Base-by-base conservation (phyloP, 2,797 vertebrate genomes). In the Labeo calbasu region DNA sequence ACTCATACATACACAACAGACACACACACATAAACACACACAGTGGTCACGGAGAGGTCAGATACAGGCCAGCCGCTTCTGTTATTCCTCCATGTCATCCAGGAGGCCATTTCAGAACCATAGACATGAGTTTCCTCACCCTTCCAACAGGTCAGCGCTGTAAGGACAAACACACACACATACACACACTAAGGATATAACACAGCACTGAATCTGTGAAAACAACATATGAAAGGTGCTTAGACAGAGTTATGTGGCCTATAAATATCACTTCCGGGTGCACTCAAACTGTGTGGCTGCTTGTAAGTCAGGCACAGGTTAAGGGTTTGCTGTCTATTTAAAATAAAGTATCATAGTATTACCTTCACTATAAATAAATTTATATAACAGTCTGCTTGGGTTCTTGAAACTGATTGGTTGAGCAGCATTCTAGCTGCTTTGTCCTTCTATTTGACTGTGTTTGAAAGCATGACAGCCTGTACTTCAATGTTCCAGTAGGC, bases 31-130 rank as follows among this genome's bases (percentile, higher is more conserved):
- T 40, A 79, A 53, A 69, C 78, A 55, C 68, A 72, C 79, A 81
- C 28, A 80, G 69, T 80, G 83, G 69, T 73, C 83, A 80, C 46
- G 75, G 48, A 65, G 19, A 73, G 83, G 83, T 85, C 77, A 85
- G 40, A 71, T 66, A 55, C 50, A 69, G 82, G 65, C 63, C 72
- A 77, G 55, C n/a, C 43, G 46, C 61, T 72, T 71, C 66, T 66
- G 77, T 75, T 79, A 80, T 85, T 85, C 32, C 68, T 85, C 59
- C 57, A 80, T 80, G 83, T 85, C 83, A 85, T 71, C 14, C 48
- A 66, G 83, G 63, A 79, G 53, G 79, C 36, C 51, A 28, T 81
- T 59, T 59, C 68, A 81, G 68, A 81, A 36, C 79, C 36, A 59
- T n/a, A 55, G 17, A 79, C 77, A 50, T 79, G 28, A 68, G 23